Evolutionary conservation across 2,113 vertebrate species (phyloP), one percentile per base, ranked within the genome.

Genomic region (Mugil cephalus): DNA sequence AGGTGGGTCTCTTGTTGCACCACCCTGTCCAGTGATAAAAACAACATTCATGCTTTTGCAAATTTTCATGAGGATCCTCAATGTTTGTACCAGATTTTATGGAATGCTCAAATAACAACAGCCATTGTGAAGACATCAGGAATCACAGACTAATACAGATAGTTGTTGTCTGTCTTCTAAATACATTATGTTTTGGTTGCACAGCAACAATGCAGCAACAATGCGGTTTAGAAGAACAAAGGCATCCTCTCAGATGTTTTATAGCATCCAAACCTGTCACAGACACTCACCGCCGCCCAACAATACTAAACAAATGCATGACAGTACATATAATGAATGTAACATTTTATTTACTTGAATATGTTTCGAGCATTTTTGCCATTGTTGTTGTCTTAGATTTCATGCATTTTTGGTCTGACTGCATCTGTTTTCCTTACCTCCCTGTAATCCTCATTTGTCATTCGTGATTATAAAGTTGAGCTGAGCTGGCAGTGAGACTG

Each of bases 1-100:
- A 40, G 91, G 84, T 6, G 87, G 86, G 0, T 95, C 95, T 56
- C 87, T 87, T 46, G 82, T 80, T 21, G 95, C 92, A 8, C 93
- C 84, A 10, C 87, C 86, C 74, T 92, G 90, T 65, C 48, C 53
- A 72, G 60, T 64, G 7, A 83, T 0, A 24, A 56, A 62, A 65
- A 60, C 36, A 63, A 52, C n/a, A n/a, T n/a, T n/a, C n/a, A n/a
- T n/a, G n/a, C n/a, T n/a, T n/a, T n/a, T n/a, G n/a, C n/a, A n/a
- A n/a, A n/a, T n/a, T n/a, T n/a, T n/a, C n/a, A n/a, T n/a, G n/a
- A n/a, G n/a, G 35, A 17, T 40, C 14, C 15, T 43, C 4, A 43
- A 15, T 6, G 14, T 43, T 6, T n/a, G 17, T 18, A 10, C 46
- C 15, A 17, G 10, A 47, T 47, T 10, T 47, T 7, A 47, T 47